Evolutionary conservation across 1,140 invertebrate species (phyloP), one percentile per base, ranked within the genome.

Genomic region (Panagrolaimus sp.): DNA sequence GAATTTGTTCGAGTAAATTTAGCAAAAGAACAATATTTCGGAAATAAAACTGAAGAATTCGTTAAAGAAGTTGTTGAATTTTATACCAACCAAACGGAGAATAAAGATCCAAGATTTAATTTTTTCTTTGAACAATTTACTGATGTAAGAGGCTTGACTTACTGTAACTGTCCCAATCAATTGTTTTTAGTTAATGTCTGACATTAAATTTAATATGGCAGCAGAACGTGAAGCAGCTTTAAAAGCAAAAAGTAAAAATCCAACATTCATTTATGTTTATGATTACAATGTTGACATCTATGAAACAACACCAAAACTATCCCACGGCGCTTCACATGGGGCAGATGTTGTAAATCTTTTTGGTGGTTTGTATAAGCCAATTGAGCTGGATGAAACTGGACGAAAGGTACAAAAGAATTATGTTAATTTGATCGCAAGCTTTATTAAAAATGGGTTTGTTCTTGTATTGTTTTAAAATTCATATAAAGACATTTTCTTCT

Each of bases 191-290:
- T 2, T 67, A 9, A 5, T 67, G 1, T 63, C 48, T 16, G 66
- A 67, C 65, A 8, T 67, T 1, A 51, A 67, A 8, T 57, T 57
- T 27, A 57, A 57, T 27, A 57, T 57, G 9, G 14, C 51, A 1
- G 27, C 27, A 27, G 11, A 20, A 9, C 51, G 51, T n/a, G 51
- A 57, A 57, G 51, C 51, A 11, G 4, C 9, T 11, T 25, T 57
- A 27, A 57, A 57, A 13, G 51, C 51, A 20, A 20, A 25, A 23
- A 27, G 9, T 5, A 9, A 27, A 3, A 25, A 57, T 20, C 51
- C 51, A 25, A 27, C 27, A 11, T 57, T 25, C 8, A 20, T 57
- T 16, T 27, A 57, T 11, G 27, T 25, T 11, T 57, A n/a, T 57
- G 11, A 11, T 27, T 57, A 57, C 51, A 38, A 38, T 16, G n/a